Base-by-base conservation (phyloP, 2,888 invertebrate species). In the Pyrrhia umbra region DNA sequence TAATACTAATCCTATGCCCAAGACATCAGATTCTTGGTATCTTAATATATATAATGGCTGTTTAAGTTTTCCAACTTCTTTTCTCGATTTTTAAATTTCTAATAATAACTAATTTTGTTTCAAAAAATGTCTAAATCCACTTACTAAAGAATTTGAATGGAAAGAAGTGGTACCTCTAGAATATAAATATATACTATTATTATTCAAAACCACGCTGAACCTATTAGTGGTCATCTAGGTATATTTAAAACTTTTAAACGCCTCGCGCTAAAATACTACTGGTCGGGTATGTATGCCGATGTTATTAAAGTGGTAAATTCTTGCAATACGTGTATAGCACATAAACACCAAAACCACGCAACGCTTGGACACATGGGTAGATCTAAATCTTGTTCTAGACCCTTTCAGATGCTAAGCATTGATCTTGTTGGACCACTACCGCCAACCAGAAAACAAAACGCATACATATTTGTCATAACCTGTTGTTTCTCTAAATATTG, bases 401-500 rank as follows among this genome's bases (percentile, higher is more conserved):
- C 75, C 1, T 72, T 66, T 15, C 68, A 76, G 23, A 47, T 54
- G 34, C 10, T 76, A 0, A 40, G 42, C 2, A 60, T 68, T 0
- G 70, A 76, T 54, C 27, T 76, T 3, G 46, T 76, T 0, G 76
- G 76, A 1, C 76, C 76, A 0, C 10, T 72, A n/a, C 76, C 72
- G 2, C 8, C 16, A 1, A 39, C 62, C 16, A 39, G 57, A 23
- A 66, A 64, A 58, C 43, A 45, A 34, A 55, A 55, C 6, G 3
- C 1, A 2, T 47, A 15, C 16, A 27, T 47, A 13, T 16, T 47
- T n/a, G 47, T 47, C 2, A 16, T 47, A 6, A 47, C 25, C 10
- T 47, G 47, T 16, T 47, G 47, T 18, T 47, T 47, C 23, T 27
- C 27, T n/a, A n/a, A n/a, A n/a, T n/a, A n/a, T n/a, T n/a, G n/a